Evolutionary conservation across 1,140 invertebrate species (phyloP).

Genomic region (Ylistrum balloti): DNA sequence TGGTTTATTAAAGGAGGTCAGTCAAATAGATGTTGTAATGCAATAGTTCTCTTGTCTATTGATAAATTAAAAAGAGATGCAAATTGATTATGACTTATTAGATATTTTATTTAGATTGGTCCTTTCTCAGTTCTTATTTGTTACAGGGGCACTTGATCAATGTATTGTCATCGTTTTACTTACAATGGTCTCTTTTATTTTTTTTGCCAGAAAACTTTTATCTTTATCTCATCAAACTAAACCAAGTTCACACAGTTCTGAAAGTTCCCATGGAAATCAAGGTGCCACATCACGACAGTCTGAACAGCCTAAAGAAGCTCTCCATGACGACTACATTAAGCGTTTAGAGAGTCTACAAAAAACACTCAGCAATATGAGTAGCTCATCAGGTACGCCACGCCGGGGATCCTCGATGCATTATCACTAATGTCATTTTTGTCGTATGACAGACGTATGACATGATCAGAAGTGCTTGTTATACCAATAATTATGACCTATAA

Average conservation of each 20-base stretch:
- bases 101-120: no score
- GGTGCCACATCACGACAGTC: background rate
- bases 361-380: constrained; percentile 63
- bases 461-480: no score
- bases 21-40: no score
- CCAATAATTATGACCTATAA: no score
- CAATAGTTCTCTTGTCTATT: no score
- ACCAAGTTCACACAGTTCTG: constrained; percentile 21
- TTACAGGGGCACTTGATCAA: no score
- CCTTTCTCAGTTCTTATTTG: no score
- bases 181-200: background rate
- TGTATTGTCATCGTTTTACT: no score
- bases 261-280: constrained; percentile 46
- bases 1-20: no score
- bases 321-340: constrained; percentile 68
- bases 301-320: constrained; percentile 44
- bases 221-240: constrained; percentile 54
- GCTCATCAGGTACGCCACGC: constrained; percentile 46
- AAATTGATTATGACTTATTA: no score
- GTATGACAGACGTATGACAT: background rate
- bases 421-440: background rate
- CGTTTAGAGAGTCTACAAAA: constrained; percentile 69
- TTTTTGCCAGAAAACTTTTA: constrained; percentile 64
- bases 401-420: background rate
- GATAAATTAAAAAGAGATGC: no score